Evolutionary conservation across 2,888 invertebrate genomes (phyloP).

Genomic region (Entomobrya proxima): DNA sequence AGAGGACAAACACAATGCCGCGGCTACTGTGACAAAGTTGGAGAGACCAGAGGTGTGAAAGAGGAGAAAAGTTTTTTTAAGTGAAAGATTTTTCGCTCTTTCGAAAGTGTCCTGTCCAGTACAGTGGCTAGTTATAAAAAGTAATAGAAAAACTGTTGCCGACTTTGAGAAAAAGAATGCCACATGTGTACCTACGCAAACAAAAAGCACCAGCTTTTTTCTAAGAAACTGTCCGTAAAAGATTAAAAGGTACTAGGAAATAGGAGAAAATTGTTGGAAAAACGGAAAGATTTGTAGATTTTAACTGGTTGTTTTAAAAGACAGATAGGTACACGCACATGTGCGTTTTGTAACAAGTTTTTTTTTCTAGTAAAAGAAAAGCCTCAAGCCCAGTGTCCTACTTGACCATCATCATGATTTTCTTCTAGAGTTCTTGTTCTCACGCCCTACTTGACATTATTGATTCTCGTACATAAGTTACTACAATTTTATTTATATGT

Average conservation of each 20-base stretch:
- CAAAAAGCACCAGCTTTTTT: too few species aligned
- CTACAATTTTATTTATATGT: neutral
- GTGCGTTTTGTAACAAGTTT: neutral
- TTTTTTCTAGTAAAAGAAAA: neutral
- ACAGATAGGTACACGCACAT: neutral
- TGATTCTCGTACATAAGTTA: neutral
- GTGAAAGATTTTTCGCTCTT: neutral
- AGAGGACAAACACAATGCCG: too few species aligned
- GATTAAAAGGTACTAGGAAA: neutral
- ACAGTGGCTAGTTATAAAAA: too few species aligned
- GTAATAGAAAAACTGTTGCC: neutral
- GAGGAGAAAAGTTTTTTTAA: neutral
- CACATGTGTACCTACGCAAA: too few species aligned
- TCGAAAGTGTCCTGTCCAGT: too few species aligned
- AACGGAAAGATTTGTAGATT: neutral
- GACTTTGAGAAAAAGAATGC: neutral
- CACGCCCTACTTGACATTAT: slow-evolving; percentile 35
- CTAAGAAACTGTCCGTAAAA: neutral
- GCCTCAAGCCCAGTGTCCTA: neutral
- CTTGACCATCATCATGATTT: slow-evolving; percentile 34
- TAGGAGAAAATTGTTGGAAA: neutral
- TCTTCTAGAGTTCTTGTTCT: too few species aligned
- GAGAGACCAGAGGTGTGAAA: neutral
- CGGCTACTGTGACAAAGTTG: neutral
- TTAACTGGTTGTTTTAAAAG: neutral